Evolutionary conservation across 2,797 vertebrate species (phyloP).

Genomic region (Muscicapa comitata): DNA sequence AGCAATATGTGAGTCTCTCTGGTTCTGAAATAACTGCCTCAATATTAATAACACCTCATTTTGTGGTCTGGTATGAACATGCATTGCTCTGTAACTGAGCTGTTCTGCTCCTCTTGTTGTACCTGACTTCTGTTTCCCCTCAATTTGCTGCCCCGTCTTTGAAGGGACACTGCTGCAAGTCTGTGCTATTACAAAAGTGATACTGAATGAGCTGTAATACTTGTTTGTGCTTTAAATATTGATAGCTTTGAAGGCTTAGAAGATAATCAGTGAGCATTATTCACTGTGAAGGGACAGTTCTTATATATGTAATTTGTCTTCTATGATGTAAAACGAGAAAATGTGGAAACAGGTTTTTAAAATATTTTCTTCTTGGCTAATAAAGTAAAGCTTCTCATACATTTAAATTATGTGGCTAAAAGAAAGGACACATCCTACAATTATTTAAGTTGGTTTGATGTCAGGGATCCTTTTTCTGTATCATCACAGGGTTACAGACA

Average conservation of each 20-base stretch:
- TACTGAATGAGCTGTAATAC: not conserved
- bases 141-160: not conserved
- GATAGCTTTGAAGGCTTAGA: not conserved
- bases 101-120: not conserved
- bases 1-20: not conserved
- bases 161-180: not conserved
- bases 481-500: not conserved
- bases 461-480: not conserved
- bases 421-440: not conserved
- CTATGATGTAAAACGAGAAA: not conserved
- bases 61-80: not conserved
- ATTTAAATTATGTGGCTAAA: not conserved
- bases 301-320: not conserved
- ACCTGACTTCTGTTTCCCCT: not conserved
- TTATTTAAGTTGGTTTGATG: not conserved
- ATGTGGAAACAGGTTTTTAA: not conserved
- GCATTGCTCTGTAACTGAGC: not conserved
- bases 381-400: not conserved
- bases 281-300: not conserved
- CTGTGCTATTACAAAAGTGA: not conserved
- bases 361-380: not conserved
- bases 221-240: not conserved
- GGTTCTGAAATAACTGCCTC: not conserved
- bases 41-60: not conserved
- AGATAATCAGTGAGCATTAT: not conserved